A percentile compares a stretch with the other conserved stretches of the same genome.
phyloP scores from a whole-genome alignment of 2,113 vertebrate genomes.

The Chloebia gouldiae region DNA sequence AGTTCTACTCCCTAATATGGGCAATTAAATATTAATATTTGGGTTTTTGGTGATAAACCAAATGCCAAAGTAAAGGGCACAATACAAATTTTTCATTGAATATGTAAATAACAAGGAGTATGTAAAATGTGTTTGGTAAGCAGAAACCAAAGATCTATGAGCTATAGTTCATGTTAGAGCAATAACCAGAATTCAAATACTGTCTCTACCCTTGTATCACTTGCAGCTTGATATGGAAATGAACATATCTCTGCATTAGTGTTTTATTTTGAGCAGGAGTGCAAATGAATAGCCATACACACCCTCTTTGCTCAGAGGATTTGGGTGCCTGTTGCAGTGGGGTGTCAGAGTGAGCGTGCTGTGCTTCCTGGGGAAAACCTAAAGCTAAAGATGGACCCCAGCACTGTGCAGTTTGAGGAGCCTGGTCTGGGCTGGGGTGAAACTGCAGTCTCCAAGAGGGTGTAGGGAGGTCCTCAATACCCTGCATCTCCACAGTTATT shows the following conservation, averaged over 20 bases:
- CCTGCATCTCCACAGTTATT: neutral
- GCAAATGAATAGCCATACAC: neutral
- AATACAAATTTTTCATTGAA: neutral
- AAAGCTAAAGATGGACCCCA: neutral
- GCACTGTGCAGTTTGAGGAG: neutral
- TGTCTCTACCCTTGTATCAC: neutral
- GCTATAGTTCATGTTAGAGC: neutral
- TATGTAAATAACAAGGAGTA: neutral
- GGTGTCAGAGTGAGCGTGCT: rapidly evolving
- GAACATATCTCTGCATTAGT: neutral
- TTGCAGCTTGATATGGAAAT: neutral
- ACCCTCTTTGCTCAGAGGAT: neutral
- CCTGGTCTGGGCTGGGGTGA: neutral
- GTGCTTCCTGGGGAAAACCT: neutral
- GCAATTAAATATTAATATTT: neutral
- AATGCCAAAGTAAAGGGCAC: neutral
- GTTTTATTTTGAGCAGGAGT: neutral
- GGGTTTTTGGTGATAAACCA: neutral
- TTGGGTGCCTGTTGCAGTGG: neutral
- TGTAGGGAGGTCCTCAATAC: neutral
- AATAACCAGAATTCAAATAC: neutral
- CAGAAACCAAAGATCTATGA: no score
- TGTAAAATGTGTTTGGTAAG: neutral
- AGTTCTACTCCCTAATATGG: neutral
- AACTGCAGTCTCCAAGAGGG: neutral